Percentiles rank a stretch among this genome's conserved stretches.
Evolutionary conservation across 2,888 invertebrate species (phyloP).

Genomic region (Eurytoma adleriae): DNA sequence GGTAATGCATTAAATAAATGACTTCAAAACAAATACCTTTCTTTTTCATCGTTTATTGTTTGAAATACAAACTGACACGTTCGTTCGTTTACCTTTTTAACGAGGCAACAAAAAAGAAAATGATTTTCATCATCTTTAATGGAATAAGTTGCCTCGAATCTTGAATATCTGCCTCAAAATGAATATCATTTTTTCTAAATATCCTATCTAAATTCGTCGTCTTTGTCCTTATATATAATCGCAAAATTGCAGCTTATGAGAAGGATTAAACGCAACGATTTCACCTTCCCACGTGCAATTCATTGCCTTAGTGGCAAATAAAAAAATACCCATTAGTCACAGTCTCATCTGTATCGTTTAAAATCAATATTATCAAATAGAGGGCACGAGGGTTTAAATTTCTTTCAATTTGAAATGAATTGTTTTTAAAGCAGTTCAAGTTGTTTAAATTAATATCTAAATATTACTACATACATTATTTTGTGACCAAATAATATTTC

Average conservation of each 20-base stretch:
- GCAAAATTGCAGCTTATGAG: slow-evolving; percentile 19
- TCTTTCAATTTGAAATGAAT: too few relatives aligned
- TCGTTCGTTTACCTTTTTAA: slow-evolving; percentile 28
- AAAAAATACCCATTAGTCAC: too few relatives aligned
- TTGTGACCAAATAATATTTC: too few relatives aligned
- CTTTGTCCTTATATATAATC: slow-evolving; percentile 34
- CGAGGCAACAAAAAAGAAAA: slow-evolving; percentile 43
- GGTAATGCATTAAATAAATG: slow-evolving; percentile 17
- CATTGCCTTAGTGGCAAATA: neutral
- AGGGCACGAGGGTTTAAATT: too few relatives aligned
- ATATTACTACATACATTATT: too few relatives aligned
- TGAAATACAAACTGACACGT: slow-evolving; percentile 54
- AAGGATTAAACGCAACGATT: slow-evolving; percentile 21
- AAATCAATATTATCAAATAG: too few relatives aligned
- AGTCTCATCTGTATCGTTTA: too few relatives aligned
- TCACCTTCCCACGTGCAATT: slow-evolving; percentile 24
- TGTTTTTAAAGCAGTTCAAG: too few relatives aligned
- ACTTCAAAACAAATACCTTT: slow-evolving; percentile 7
- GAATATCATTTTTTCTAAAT: slow-evolving; percentile 54
- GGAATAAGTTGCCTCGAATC: slow-evolving; percentile 42
- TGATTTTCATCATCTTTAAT: slow-evolving; percentile 26
- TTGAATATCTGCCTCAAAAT: slow-evolving; percentile 10
- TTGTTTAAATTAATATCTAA: neutral
- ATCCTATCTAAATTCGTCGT: slow-evolving; percentile 17
- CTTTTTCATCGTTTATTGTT: slow-evolving; percentile 55